These are phyloP conservation scores for Samia ricini DNA, from an alignment of 1,140 invertebrate genomes.

Conservation along the genomic window DNA sequence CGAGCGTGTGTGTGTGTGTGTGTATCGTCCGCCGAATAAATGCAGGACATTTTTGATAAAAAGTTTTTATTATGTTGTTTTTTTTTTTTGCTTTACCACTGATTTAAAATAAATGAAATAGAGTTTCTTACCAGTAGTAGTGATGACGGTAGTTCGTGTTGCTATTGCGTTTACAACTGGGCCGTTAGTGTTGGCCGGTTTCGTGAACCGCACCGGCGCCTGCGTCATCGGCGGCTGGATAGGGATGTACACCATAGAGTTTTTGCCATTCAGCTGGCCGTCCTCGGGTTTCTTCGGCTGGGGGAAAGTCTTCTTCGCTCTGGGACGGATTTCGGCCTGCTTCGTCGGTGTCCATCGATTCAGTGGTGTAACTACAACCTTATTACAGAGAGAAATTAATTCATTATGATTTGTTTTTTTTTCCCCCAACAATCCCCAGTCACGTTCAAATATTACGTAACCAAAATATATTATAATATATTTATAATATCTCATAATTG, in stretches of 20 bases:
- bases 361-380: slow-evolving; percentile 5
- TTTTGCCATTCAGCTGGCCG: slow-evolving; percentile 56
- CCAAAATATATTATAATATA: too few species aligned
- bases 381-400: neutral
- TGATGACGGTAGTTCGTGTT: neutral
- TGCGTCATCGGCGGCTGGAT: slow-evolving; percentile 61
- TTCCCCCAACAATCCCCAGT: too few species aligned
- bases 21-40: too few species aligned
- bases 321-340: slow-evolving; percentile 36
- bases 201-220: slow-evolving; percentile 38
- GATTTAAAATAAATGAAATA: too few species aligned
- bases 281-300: slow-evolving; percentile 59
- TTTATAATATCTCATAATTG: too few species aligned
- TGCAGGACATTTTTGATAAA: too few species aligned
- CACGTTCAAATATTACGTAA: too few species aligned
- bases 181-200: slow-evolving; percentile 20
- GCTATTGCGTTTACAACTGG: neutral
- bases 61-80: too few species aligned
- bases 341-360: slow-evolving; percentile 18
- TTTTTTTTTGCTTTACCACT: too few species aligned
- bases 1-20: too few species aligned
- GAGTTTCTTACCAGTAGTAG: neutral
- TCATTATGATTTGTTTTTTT: too few species aligned
- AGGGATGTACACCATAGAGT: slow-evolving; percentile 73
- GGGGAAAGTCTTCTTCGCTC: slow-evolving; percentile 60